Base-by-base conservation (phyloP, 2,888 invertebrate species). In the Sylvicola fuscatus region DNA sequence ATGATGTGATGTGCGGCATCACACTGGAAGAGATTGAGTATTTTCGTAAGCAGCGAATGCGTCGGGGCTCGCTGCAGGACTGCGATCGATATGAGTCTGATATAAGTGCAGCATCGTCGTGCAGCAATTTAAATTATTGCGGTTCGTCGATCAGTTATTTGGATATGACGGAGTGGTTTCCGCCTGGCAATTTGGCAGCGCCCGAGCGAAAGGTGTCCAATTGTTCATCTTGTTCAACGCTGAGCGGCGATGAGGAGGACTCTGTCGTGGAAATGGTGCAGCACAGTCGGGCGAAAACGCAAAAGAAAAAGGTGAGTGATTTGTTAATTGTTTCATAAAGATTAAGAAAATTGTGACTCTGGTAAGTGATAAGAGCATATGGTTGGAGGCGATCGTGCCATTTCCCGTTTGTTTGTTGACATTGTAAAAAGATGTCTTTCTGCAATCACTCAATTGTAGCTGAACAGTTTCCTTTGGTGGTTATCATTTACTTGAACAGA, bases 161-260 rank as follows among this genome's bases (percentile, higher is more conserved):
- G 39, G 68, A 67, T 39, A 56, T 54, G 21, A 56, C 60, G 33
- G 67, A 67, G 36, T 53, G 54, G 37, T 64, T 59, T 42, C 48
- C 53, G 11, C 53, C 54, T 34, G 10, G 13, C 13, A 28, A 27
- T 11, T 56, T 68, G 34, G 60, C 66, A 0, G 58, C 68, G 42
- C 68, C 75, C 0, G 70, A 70, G 29, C 58, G 75, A 36, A 74
- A 75, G 49, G 61, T 64, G 37, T 80, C 81, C 2, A 74, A 76
- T 40, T 80, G 80, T 49, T 79, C 79, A 6, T 75, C 74, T 3
- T 77, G 74, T 47, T 79, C 76, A 8, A 75, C 75, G 34, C 62
- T 74, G 32, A 79, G 80, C 53, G 73, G 73, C 35, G 76, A 76
- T 42, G 79, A 78, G 31, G 77, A 73, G 39, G 70, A 72, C 32